phyloP scores from a whole-genome alignment of 2,888 invertebrate genomes.

The Hololepta plana region DNA sequence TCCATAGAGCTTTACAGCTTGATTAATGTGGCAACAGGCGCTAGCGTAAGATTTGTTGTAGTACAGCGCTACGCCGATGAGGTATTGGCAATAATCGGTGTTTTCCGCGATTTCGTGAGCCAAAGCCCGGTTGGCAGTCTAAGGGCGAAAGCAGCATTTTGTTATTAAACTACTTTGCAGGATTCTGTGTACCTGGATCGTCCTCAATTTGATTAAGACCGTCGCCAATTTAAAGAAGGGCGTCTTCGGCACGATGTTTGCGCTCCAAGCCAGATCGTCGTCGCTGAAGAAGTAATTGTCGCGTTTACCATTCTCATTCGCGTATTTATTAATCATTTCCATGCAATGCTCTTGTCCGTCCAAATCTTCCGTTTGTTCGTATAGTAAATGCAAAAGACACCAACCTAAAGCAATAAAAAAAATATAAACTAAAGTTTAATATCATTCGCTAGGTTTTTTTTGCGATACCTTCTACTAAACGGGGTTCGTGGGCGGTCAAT shows the following conservation, averaged over 20 bases:
- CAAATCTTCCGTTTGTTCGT: constrained; percentile 15
- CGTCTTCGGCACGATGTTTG: constrained; percentile 15
- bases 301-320: constrained; percentile 9
- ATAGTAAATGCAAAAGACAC: constrained; percentile 21
- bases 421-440: too few species aligned
- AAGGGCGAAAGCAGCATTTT: too few species aligned
- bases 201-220: constrained; percentile 20
- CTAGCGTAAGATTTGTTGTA: constrained; percentile 18
- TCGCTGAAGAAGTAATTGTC: constrained; percentile 13
- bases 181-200: constrained; percentile 18
- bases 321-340: constrained; percentile 18
- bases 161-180: not conserved
- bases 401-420: too few species aligned
- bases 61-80: constrained; percentile 20
- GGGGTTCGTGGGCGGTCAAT: too few species aligned
- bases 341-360: constrained; percentile 20
- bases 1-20: constrained; percentile 17
- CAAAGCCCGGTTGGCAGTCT: constrained; percentile 21
- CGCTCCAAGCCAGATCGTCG: constrained; percentile 21
- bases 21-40: constrained; percentile 19
- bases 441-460: too few species aligned
- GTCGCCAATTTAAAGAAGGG: constrained; percentile 16
- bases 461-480: too few species aligned
- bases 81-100: constrained; percentile 15
- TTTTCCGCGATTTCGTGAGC: constrained; percentile 14